Percentiles rank a stretch among this genome's conserved stretches.
phyloP scores from a whole-genome alignment of 2,888 invertebrate species.

The Oxyteleia sp. region DNA sequence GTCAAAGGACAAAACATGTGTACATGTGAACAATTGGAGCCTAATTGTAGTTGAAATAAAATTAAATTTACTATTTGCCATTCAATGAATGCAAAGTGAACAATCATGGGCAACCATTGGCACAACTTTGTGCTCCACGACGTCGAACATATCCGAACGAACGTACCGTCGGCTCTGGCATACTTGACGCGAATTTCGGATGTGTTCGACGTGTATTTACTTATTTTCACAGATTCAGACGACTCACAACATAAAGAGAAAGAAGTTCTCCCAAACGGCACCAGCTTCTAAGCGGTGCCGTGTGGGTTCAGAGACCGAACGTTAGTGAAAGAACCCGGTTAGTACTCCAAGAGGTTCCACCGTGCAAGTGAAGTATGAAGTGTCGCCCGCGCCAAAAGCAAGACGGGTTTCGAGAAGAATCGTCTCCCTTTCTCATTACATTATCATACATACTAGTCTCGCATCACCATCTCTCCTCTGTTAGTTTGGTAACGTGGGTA shows the following conservation, averaged over 20 bases:
- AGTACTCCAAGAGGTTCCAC: conserved; percentile 71
- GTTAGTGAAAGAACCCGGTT: conserved; percentile 75
- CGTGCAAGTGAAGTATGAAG: conserved; percentile 76
- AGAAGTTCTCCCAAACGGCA: conserved; percentile 65
- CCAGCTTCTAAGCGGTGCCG: conserved; percentile 33
- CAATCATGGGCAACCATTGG: background rate
- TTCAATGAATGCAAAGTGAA: no score
- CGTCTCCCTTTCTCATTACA: conserved; percentile 71
- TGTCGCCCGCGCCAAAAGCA: conserved; percentile 87
- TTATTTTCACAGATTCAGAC: conserved; percentile 41
- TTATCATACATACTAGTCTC: conserved; percentile 68
- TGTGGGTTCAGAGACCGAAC: conserved; percentile 55
- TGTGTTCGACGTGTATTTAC: conserved; percentile 47
- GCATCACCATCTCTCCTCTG: conserved; percentile 72
- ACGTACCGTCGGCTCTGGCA: background rate
- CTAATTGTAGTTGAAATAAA: no score
- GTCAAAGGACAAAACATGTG: no score
- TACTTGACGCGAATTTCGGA: background rate
- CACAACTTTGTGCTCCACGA: conserved; percentile 28
- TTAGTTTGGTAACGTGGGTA: conserved; percentile 66
- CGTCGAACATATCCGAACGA: conserved; percentile 38
- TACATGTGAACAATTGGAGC: no score
- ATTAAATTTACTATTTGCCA: no score
- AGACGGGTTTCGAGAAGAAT: conserved; percentile 79
- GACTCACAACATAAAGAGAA: conserved; percentile 66